These are phyloP conservation scores for Oenanthe melanoleuca DNA, from an alignment of 2,113 vertebrate genomes.

Conservation along the genomic window DNA sequence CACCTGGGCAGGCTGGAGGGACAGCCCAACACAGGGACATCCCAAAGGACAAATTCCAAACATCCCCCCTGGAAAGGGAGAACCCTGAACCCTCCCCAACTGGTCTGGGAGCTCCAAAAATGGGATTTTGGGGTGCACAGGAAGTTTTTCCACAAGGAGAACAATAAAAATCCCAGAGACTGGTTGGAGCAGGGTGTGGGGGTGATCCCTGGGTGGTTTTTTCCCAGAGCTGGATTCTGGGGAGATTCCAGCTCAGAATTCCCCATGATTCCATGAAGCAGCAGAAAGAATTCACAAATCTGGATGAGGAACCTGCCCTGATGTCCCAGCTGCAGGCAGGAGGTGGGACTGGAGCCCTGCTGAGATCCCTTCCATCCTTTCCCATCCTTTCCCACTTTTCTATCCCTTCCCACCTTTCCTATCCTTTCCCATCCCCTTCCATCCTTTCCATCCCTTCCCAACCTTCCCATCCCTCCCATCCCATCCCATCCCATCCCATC, in stretches of 20 bases:
- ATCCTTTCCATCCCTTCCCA: too few relatives aligned
- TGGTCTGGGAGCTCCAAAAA: not conserved
- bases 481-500: too few relatives aligned
- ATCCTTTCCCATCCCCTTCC: too few relatives aligned
- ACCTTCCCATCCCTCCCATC: too few relatives aligned
- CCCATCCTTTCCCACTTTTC: not conserved
- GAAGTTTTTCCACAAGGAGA: not conserved
- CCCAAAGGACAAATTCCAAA: not conserved
- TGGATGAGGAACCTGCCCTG: not conserved
- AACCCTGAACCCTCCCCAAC: not conserved
- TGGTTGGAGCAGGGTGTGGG: not conserved
- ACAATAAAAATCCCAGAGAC: too few relatives aligned
- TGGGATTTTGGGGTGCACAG: not conserved
- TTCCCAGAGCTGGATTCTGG: not conserved
- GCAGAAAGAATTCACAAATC: not conserved
- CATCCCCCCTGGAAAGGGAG: rapidly evolving
- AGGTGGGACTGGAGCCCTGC: not conserved
- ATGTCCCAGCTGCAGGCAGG: not conserved
- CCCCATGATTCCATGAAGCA: rapidly evolving
- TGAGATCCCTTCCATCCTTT: not conserved
- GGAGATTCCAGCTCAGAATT: not conserved
- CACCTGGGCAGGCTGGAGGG: not conserved
- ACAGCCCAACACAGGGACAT: rapidly evolving
- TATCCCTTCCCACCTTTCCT: too few relatives aligned
- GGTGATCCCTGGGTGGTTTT: not conserved